These are phyloP conservation scores for Clistopyga incitator DNA, from an alignment of 2,888 invertebrate genomes.

Conservation along the genomic window DNA sequence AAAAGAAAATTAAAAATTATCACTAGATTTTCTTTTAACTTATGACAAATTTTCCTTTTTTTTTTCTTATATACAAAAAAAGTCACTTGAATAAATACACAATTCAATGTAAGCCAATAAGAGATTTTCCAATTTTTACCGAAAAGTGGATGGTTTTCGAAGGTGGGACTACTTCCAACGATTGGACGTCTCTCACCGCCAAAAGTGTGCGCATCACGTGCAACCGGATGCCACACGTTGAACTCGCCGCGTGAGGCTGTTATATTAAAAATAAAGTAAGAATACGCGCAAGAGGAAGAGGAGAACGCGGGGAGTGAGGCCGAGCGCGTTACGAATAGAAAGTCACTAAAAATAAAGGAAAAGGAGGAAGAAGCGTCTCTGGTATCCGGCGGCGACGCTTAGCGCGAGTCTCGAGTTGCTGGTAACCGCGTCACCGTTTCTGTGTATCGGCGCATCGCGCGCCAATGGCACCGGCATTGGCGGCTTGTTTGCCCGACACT, in stretches of 20 bases:
- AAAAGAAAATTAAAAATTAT: no score
- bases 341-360: constrained; percentile 59
- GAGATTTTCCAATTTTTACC: no score
- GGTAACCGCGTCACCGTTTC: constrained; percentile 24
- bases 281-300: constrained; percentile 15
- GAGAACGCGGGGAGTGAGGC: constrained; percentile 11
- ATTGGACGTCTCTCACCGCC: no score
- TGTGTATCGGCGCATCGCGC: constrained; percentile 11
- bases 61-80: no score
- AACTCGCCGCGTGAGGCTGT: constrained; percentile 51
- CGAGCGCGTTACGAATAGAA: constrained; percentile 36
- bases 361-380: constrained; percentile 38
- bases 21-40: no score
- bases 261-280: constrained; percentile 40
- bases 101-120: no score
- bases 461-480: constrained; percentile 25
- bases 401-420: constrained; percentile 52
- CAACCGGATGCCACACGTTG: constrained; percentile 56
- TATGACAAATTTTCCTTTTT: no score
- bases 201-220: neutral
- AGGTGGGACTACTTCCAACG: no score
- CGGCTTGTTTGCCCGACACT: constrained; percentile 76
- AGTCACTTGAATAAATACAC: no score
- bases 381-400: constrained; percentile 54
- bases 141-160: no score